Conservation (phyloP, 2,888 invertebrate species). For the Xestia rhomboidea region DNA sequence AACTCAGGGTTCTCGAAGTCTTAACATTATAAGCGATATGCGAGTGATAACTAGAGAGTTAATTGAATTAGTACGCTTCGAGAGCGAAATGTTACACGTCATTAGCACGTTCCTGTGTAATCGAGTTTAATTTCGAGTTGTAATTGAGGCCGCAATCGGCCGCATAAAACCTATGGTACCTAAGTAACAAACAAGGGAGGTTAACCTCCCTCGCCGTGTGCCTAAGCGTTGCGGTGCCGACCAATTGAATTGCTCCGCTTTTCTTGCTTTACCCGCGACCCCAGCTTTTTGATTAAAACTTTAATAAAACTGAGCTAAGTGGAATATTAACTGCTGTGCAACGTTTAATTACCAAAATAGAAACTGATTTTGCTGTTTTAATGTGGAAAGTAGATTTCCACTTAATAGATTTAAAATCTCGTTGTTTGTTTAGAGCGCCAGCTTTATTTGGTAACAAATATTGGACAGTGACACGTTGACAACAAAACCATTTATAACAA, state of each 20-base stretch:
- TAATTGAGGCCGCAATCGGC: conserved; percentile 55
- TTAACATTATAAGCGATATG: conserved; percentile 34
- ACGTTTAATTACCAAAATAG: conserved; percentile 65
- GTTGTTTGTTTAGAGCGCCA: conserved; percentile 31
- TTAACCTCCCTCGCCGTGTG: conserved; percentile 56
- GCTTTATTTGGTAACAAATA: conserved; percentile 18
- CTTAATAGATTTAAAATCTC: conserved; percentile 32
- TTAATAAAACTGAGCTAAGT: conserved; percentile 70
- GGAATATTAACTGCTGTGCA: conserved; percentile 66
- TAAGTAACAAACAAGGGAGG: conserved; percentile 61
- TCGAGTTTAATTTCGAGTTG: conserved; percentile 62
- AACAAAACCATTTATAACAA: conserved; percentile 1
- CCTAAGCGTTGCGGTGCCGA: conserved; percentile 62
- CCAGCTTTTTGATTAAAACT: conserved; percentile 74
- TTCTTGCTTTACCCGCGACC: conserved; percentile 66
- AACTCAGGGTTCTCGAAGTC: conserved; percentile 60
- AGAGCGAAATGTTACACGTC: conserved; percentile 45
- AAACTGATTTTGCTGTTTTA: conserved; percentile 48
- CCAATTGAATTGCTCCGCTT: conserved; percentile 72
- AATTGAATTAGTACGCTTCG: conserved; percentile 46
- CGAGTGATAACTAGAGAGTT: conserved; percentile 53
- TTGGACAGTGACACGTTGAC: conserved; percentile 6
- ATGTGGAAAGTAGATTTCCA: conserved; percentile 41
- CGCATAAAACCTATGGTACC: conserved; percentile 59
- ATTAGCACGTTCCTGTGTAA: conserved; percentile 56